phyloP scores from a whole-genome alignment of 2,113 vertebrate genomes.

The Gasterosteus nipponicus region DNA sequence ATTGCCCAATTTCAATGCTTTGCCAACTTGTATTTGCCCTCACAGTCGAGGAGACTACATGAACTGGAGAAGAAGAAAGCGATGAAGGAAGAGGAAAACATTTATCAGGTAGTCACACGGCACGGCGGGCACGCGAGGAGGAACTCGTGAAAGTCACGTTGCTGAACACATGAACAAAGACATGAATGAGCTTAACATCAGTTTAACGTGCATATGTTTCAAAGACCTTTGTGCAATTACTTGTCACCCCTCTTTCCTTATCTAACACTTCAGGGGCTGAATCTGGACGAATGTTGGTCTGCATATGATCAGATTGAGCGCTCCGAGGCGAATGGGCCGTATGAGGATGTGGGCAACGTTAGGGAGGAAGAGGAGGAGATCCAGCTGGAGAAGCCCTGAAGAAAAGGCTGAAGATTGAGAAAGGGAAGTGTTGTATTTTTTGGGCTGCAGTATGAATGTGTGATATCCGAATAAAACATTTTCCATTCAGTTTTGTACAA shows the following conservation, averaged over 20 bases:
- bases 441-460: background rate
- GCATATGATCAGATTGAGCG: constrained; percentile 80
- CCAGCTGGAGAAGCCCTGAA: constrained; percentile 81
- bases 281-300: constrained; percentile 76
- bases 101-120: constrained; percentile 78
- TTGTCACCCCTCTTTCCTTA: constrained; percentile 14
- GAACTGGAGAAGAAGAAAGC: constrained; percentile 67
- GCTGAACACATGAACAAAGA: background rate
- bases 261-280: constrained; percentile 74
- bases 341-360: constrained; percentile 76
- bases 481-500: constrained; percentile 6
- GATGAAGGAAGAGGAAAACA: constrained; percentile 79
- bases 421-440: background rate
- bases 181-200: constrained; percentile 11
- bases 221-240: constrained; percentile 14
- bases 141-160: background rate
- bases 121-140: background rate
- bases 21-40: constrained; percentile 4
- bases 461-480: constrained; percentile 7
- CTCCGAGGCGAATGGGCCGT: constrained; percentile 55
- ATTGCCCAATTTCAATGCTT: constrained; percentile 2
- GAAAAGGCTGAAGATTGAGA: background rate
- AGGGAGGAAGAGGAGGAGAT: constrained; percentile 63
- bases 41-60: constrained; percentile 66
- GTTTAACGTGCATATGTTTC: background rate